Conservation (phyloP, 2,888 invertebrate species). For the Lithophane socia region DNA sequence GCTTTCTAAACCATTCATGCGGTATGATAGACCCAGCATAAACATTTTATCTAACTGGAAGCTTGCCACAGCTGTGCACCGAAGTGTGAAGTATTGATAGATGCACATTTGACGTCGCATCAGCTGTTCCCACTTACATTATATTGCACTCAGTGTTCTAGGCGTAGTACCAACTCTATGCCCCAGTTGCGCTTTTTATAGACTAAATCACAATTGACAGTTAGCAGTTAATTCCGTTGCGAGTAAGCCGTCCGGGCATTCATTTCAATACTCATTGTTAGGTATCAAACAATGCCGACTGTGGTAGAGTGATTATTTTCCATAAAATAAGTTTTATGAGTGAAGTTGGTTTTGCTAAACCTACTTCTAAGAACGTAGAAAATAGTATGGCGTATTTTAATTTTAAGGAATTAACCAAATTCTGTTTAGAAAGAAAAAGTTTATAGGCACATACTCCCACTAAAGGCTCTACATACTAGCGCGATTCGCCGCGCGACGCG, state of each 20-base stretch:
- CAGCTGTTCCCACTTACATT: slow-evolving; percentile 55
- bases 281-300: slow-evolving; percentile 4
- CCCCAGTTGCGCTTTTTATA: slow-evolving; percentile 31
- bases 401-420: not conserved
- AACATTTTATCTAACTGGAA: slow-evolving; percentile 55
- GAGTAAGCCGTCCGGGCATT: slow-evolving; percentile 1
- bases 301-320: not conserved
- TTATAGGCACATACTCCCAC: too few relatives aligned
- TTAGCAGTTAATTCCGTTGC: slow-evolving; percentile 14
- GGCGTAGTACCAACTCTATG: slow-evolving; percentile 16
- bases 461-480: too few relatives aligned
- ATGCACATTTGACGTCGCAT: slow-evolving; percentile 60
- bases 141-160: slow-evolving; percentile 48
- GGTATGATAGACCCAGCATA: slow-evolving; percentile 23
- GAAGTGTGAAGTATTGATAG: slow-evolving; percentile 66
- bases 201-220: slow-evolving; percentile 11
- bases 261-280: slow-evolving; percentile 19
- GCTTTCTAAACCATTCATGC: slow-evolving; percentile 3
- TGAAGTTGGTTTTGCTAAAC: not conserved
- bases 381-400: not conserved
- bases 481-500: too few relatives aligned
- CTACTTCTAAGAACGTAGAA: not conserved
- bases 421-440: not conserved
- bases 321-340: slow-evolving; percentile 8
- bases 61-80: slow-evolving; percentile 47